Evolutionary conservation across 2,888 invertebrate species (phyloP).

Genomic region (Eucera pruinosa): DNA sequence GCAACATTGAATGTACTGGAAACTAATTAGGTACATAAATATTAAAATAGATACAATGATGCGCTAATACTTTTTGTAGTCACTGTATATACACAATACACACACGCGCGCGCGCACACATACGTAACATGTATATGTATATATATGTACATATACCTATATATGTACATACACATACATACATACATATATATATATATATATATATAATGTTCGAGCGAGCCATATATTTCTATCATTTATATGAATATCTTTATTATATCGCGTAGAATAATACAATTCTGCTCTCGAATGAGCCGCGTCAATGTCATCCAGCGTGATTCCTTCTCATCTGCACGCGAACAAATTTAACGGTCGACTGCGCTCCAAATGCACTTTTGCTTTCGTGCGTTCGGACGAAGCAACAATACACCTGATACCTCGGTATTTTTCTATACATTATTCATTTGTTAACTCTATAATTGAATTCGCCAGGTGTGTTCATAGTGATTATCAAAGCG

Average conservation of each 20-base stretch:
- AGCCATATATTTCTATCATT: slow-evolving; percentile 24
- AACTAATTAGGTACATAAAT: too few species aligned
- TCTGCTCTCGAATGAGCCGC: slow-evolving; percentile 6
- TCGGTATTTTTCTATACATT: slow-evolving; percentile 10
- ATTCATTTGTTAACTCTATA: slow-evolving; percentile 9
- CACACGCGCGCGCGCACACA: too few species aligned
- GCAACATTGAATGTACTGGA: too few species aligned
- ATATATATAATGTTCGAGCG: too few species aligned
- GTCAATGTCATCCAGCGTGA: background rate
- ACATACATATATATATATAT: too few species aligned
- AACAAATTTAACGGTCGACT: slow-evolving; percentile 1
- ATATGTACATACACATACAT: too few species aligned
- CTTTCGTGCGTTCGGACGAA: background rate
- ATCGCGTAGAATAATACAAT: slow-evolving; percentile 7
- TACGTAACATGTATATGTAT: too few species aligned
- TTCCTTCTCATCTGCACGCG: background rate
- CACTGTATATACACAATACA: too few species aligned
- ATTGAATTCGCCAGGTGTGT: slow-evolving; percentile 33
- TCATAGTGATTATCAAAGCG: slow-evolving; percentile 61
- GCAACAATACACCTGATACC: background rate
- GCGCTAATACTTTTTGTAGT: too few species aligned
- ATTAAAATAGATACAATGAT: too few species aligned
- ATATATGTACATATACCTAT: too few species aligned
- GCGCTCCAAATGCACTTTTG: background rate
- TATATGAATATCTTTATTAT: slow-evolving; percentile 9